These are phyloP conservation scores for Graptemys geographica DNA, from an alignment of 2,797 vertebrate species.

Conservation along the genomic window DNA sequence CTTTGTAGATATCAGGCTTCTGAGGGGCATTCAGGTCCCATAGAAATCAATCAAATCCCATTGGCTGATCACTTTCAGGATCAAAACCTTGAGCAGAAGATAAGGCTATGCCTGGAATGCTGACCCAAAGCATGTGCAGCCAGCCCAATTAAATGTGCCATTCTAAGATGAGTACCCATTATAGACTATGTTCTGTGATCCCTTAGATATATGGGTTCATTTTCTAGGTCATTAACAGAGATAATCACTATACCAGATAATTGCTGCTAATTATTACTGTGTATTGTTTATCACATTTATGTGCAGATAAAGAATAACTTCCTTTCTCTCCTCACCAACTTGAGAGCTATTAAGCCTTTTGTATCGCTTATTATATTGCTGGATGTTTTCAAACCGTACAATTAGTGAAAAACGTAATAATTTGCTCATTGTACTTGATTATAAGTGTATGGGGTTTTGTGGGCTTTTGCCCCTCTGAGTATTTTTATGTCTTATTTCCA, in stretches of 20 bases:
- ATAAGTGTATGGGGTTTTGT: rapidly evolving
- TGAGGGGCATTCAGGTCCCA: background rate
- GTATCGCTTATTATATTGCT: background rate
- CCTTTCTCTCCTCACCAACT: background rate
- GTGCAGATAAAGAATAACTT: slow-evolving; percentile 39
- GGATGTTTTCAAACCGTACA: background rate
- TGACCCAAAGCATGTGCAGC: background rate
- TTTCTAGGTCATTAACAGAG: slow-evolving; percentile 18
- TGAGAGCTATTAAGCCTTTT: slow-evolving; percentile 36
- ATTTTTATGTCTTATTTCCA: background rate
- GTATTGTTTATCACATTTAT: slow-evolving; percentile 32
- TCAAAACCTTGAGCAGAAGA: background rate
- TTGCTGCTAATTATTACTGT: slow-evolving; percentile 63
- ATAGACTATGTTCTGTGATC: background rate
- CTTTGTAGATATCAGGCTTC: background rate
- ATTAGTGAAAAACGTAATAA: background rate
- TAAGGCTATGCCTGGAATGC: background rate
- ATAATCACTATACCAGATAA: slow-evolving; percentile 32
- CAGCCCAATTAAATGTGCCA: background rate
- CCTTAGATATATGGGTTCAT: background rate
- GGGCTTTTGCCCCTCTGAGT: rapidly evolving
- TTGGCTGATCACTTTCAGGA: background rate
- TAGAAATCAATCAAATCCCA: rapidly evolving
- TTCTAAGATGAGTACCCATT: background rate
- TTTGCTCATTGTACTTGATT: background rate